phyloP scores from a whole-genome alignment of 2,113 vertebrate species.

The Mastomys natalensis region DNA sequence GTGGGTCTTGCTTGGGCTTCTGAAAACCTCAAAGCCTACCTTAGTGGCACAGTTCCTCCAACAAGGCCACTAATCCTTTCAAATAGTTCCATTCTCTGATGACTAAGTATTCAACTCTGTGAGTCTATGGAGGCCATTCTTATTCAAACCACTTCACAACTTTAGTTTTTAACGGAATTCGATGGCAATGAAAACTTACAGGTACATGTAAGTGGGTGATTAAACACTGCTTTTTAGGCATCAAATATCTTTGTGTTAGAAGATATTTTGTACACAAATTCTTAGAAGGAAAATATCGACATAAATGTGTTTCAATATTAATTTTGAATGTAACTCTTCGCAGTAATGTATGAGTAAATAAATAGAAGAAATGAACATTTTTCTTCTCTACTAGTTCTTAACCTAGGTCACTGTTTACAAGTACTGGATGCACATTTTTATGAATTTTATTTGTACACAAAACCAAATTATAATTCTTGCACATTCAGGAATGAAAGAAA shows the following conservation, averaged over 20 bases:
- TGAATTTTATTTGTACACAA: neutral
- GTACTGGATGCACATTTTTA: neutral
- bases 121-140: neutral
- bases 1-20: neutral
- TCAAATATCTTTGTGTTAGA: slow-evolving; percentile 13
- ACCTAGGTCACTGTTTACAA: slow-evolving; percentile 22
- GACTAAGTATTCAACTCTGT: neutral
- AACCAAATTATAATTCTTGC: neutral
- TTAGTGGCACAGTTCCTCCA: neutral
- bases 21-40: neutral
- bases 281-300: slow-evolving; percentile 8
- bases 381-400: neutral
- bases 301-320: slow-evolving; percentile 20
- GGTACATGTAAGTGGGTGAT: neutral
- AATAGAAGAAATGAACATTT: slow-evolving; percentile 30
- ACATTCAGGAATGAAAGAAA: slow-evolving; percentile 22
- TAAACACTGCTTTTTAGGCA: neutral
- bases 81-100: neutral
- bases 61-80: neutral
- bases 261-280: neutral
- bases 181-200: slow-evolving; percentile 30
- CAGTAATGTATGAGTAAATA: neutral
- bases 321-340: neutral
- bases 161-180: slow-evolving; percentile 40
- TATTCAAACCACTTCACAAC: neutral